phyloP scores from a whole-genome alignment of 2,797 vertebrate species.

The Limnodromus scolopaceus region DNA sequence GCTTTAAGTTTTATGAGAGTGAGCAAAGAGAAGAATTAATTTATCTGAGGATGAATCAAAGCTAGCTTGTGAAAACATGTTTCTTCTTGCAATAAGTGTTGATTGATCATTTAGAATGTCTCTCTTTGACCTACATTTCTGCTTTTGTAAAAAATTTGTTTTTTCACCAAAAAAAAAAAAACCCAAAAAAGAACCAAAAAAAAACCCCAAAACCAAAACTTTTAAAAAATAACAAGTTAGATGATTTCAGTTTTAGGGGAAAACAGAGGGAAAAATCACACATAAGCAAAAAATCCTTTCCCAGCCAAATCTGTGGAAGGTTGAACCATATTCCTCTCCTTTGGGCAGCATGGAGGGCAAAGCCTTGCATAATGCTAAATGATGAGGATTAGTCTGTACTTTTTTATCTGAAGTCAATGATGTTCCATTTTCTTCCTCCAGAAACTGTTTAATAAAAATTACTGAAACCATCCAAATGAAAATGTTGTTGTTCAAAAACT shows the following conservation, averaged over 20 bases:
- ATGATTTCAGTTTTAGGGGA: not conserved
- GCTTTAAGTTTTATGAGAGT: not conserved
- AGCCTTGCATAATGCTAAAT: not conserved
- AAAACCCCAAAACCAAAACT: not conserved
- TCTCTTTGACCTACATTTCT: not conserved
- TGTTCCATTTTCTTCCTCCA: not conserved
- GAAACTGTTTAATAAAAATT: not conserved
- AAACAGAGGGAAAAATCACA: not conserved
- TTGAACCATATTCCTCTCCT: not conserved
- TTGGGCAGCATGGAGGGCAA: not conserved
- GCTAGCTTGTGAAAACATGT: not conserved
- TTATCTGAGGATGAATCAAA: not conserved
- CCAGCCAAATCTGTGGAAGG: not conserved
- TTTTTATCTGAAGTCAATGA: not conserved
- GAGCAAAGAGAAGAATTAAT: not conserved
- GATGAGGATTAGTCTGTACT: not conserved
- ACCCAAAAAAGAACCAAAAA: no score
- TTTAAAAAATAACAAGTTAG: not conserved
- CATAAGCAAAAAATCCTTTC: not conserved
- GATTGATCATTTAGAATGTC: not conserved
- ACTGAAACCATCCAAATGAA: not conserved
- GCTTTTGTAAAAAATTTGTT: not conserved
- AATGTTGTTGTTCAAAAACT: not conserved
- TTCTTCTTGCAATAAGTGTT: not conserved
- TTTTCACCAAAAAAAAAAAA: accelerated